Evolutionary conservation across 2,888 invertebrate species (phyloP).

Genomic region (Cryptops parisi): DNA sequence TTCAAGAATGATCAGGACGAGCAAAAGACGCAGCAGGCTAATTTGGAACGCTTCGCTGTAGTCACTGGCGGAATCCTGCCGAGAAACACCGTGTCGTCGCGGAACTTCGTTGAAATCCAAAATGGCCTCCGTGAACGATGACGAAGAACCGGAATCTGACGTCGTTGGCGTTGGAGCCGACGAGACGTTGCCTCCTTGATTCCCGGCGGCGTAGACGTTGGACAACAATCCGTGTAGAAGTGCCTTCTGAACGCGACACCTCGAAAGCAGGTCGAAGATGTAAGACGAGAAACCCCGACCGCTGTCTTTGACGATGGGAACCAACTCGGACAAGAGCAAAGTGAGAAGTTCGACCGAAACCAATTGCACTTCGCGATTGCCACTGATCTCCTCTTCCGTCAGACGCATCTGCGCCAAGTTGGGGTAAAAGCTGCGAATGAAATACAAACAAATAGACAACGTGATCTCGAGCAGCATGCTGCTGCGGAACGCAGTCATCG

Average conservation of each 20-base stretch:
- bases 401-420: constrained; percentile 51
- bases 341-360: constrained; percentile 58
- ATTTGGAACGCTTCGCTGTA: constrained; percentile 55
- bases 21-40: constrained; percentile 39
- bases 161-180: neutral
- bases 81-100: constrained; percentile 32
- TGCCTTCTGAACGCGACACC: constrained; percentile 71
- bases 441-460: constrained; percentile 56
- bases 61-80: constrained; percentile 22
- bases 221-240: constrained; percentile 64
- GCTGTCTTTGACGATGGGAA: constrained; percentile 56
- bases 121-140: constrained; percentile 53
- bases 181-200: constrained; percentile 18
- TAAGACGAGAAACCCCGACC: constrained; percentile 61
- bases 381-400: constrained; percentile 50
- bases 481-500: constrained; percentile 52
- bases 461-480: constrained; percentile 69
- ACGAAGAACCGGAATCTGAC: neutral
- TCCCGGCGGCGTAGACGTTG: constrained; percentile 43
- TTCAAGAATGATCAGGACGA: constrained; percentile 58
- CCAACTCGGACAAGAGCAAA: constrained; percentile 53
- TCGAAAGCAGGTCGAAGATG: constrained; percentile 51
- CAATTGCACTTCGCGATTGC: constrained; percentile 60
- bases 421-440: constrained; percentile 61
- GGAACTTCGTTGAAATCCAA: constrained; percentile 49